Evolutionary conservation across 2,113 vertebrate genomes (phyloP).

Genomic region (Halichoeres trimaculatus): DNA sequence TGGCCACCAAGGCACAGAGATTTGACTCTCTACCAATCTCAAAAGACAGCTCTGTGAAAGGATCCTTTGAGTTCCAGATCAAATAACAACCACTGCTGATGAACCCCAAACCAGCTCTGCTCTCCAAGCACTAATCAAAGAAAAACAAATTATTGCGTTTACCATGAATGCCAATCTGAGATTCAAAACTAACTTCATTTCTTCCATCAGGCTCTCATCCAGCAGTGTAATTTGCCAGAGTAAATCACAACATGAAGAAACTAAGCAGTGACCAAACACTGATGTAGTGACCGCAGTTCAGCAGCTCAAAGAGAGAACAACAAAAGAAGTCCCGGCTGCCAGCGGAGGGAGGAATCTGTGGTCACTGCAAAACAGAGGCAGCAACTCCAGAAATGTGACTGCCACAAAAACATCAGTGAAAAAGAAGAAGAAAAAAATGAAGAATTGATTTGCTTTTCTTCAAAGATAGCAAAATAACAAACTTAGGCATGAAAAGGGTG

Average conservation of each 20-base stretch:
- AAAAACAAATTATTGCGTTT: not conserved
- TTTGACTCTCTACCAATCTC: not conserved
- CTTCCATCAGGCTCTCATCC: not conserved
- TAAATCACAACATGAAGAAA: not conserved
- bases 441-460: too few relatives aligned
- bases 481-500: too few relatives aligned
- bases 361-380: too few relatives aligned
- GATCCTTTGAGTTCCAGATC: not conserved
- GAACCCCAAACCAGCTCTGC: not conserved
- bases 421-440: too few relatives aligned
- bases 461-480: too few relatives aligned
- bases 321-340: too few relatives aligned
- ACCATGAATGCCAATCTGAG: not conserved
- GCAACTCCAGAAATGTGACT: too few relatives aligned
- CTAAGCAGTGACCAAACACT: not conserved
- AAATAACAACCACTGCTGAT: not conserved
- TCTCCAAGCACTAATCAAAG: constrained; percentile 9
- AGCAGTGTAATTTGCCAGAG: not conserved
- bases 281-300: not conserved
- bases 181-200: not conserved
- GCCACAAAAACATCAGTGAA: too few relatives aligned
- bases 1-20: not conserved
- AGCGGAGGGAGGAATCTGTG: too few relatives aligned
- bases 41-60: not conserved
- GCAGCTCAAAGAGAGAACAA: too few relatives aligned